Base-by-base conservation (phyloP, 1,140 invertebrate species). In the Anastatus disparis region DNA sequence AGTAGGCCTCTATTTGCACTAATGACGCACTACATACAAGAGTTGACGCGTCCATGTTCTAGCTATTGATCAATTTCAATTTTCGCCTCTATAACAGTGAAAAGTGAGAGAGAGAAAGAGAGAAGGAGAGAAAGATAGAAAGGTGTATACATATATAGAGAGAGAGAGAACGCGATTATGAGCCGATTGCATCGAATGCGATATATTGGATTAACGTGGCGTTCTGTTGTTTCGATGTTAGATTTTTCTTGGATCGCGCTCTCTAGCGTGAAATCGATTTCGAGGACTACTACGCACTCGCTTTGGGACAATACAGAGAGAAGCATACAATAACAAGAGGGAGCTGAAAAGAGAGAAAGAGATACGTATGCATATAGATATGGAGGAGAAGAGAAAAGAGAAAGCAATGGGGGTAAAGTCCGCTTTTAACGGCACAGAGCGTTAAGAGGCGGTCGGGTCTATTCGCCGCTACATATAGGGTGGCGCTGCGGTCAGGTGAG, bases 51-150 rank as follows among this genome's bases (percentile, higher is more conserved):
- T 42, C 26, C 13, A 17, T 62, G 64, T 40, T 77, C 70, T 66
- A 77, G 74, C 78, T 80, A 84, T 82, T 82, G 81, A 84, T 84
- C 79, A 82, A 84, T 84, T 81, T 82, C 81, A 82, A 82, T 82
- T 84, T 81, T 79, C 74, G 40, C 76, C 72, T 56, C 8, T 20
- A 27, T 8, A 15, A 29, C 4, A 29, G 12, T n/a, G 1, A 22
- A 46, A 4, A 62, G 42, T 46, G n/a, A n/a, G 38, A 62, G 58
- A 62, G 1, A 42, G 10, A 15, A 26, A 38, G 20, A 59, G 22
- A 12, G 1, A 2, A 3, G 48, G n/a, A n/a, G n/a, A n/a, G n/a
- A n/a, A n/a, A n/a, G n/a, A n/a, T n/a, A n/a, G n/a, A n/a, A n/a
- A n/a, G n/a, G n/a, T n/a, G n/a, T n/a, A n/a, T n/a, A n/a, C n/a